Evolutionary conservation across 1,140 invertebrate genomes (phyloP).

Genomic region (Delia radicum): DNA sequence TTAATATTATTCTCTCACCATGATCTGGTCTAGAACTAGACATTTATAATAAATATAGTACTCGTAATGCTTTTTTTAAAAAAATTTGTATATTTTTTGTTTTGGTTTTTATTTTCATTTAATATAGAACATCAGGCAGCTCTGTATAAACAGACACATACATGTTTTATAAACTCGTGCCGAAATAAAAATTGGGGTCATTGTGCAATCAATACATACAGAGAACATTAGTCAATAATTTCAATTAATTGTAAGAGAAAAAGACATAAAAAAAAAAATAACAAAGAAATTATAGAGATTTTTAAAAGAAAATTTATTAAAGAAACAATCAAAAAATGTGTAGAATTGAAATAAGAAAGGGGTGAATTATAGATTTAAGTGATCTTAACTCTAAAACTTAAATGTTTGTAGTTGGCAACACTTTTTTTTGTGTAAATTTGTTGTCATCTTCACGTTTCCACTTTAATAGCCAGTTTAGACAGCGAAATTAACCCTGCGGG

Average conservation of each 20-base stretch:
- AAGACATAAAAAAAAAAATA: neutral
- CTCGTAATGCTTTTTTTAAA: neutral
- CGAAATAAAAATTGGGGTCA: conserved; percentile 1
- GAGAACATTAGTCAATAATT: neutral
- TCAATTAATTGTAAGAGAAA: neutral
- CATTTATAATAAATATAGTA: neutral
- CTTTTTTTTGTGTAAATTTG: too few relatives aligned
- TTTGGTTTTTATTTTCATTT: neutral
- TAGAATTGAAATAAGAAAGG: too few relatives aligned
- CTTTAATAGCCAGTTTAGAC: too few relatives aligned
- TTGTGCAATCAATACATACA: neutral
- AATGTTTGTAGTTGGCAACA: too few relatives aligned
- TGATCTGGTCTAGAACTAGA: conserved; percentile 1
- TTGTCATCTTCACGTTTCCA: too few relatives aligned
- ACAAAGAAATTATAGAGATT: too few relatives aligned
- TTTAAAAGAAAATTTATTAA: too few relatives aligned
- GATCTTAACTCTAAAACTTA: too few relatives aligned
- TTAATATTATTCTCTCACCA: neutral
- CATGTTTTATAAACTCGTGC: conserved; percentile 3
- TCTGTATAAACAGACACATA: too few relatives aligned
- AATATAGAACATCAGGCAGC: neutral
- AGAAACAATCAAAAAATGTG: too few relatives aligned
- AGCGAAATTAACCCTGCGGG: too few relatives aligned
- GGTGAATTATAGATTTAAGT: too few relatives aligned
- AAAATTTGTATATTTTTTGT: neutral